These are phyloP conservation scores for Trematomus bernacchii DNA, from an alignment of 2,797 vertebrate genomes.

Conservation along the genomic window DNA sequence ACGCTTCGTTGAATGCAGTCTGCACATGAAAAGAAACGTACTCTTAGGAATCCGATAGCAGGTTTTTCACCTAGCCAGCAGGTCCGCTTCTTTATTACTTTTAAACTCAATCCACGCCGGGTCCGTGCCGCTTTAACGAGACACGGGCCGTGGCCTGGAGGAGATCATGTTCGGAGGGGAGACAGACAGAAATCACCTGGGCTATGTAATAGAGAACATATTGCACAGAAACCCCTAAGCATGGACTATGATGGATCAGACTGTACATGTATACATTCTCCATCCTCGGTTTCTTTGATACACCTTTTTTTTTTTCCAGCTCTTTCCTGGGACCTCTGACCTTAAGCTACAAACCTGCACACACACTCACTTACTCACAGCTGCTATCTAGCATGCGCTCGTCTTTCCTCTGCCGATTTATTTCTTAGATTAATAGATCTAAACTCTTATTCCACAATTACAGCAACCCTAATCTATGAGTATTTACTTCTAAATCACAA, in stretches of 20 bases:
- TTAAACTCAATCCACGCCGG: slow-evolving; percentile 96
- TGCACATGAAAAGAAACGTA: slow-evolving; percentile 97
- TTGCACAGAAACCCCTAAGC: slow-evolving; percentile 86
- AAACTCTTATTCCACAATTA: slow-evolving; percentile 17
- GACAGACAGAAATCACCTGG: slow-evolving; percentile 92
- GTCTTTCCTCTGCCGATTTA: slow-evolving; percentile 17
- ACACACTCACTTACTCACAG: slow-evolving; percentile 65
- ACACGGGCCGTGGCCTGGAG: slow-evolving; percentile 90
- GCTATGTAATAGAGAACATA: slow-evolving; percentile 95
- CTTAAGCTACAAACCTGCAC: slow-evolving; percentile 58
- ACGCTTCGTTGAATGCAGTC: slow-evolving; percentile 98
- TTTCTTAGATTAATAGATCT: slow-evolving; percentile 8
- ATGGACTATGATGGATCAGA: slow-evolving; percentile 85
- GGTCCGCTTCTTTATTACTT: slow-evolving; percentile 96
- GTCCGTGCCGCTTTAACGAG: slow-evolving; percentile 90
- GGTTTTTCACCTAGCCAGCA: slow-evolving; percentile 98
- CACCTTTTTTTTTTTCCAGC: slow-evolving; percentile 42
- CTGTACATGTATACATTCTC: slow-evolving; percentile 76
- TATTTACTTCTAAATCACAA: slow-evolving; percentile 31
- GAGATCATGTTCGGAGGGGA: slow-evolving; percentile 90
- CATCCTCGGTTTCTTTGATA: slow-evolving; percentile 73
- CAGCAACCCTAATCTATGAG: slow-evolving; percentile 16
- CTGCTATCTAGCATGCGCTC: slow-evolving; percentile 51
- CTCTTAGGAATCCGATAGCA: slow-evolving; percentile 93
- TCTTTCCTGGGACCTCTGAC: slow-evolving; percentile 71